Evolutionary conservation across 2,888 invertebrate species (phyloP).

Genomic region (Morinoia aosen): DNA sequence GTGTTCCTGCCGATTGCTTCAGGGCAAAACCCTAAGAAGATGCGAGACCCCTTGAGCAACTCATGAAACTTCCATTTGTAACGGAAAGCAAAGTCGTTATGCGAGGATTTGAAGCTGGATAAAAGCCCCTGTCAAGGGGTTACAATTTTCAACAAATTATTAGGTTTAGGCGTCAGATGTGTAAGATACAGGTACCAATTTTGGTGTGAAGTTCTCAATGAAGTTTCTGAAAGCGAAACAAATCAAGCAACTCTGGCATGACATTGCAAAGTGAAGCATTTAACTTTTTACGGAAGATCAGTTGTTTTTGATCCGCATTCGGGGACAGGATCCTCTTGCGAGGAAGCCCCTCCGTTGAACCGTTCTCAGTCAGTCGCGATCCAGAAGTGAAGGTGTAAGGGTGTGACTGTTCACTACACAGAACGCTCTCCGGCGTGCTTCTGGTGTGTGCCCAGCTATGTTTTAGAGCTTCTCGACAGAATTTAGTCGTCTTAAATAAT

Average conservation of each 20-base stretch:
- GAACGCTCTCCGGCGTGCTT: neutral
- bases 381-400: neutral
- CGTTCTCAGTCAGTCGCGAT: neutral
- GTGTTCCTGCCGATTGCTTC: too few species aligned
- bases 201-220: neutral
- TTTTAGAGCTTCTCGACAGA: neutral
- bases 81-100: too few species aligned
- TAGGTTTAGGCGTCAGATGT: neutral
- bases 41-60: too few species aligned
- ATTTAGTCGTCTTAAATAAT: neutral
- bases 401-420: neutral
- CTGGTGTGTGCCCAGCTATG: neutral
- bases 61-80: too few species aligned
- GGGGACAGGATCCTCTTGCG: neutral
- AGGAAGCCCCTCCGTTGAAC: neutral
- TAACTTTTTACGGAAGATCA: neutral
- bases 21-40: too few species aligned
- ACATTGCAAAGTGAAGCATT: neutral
- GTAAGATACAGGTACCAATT: neutral
- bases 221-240: neutral
- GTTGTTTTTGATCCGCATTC: slow-evolving; percentile 2
- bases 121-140: too few species aligned
- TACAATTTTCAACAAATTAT: neutral
- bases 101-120: too few species aligned
- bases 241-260: neutral